Evolutionary conservation across 2,797 vertebrate genomes (phyloP).

Genomic region (Falco novaeseelandiae): DNA sequence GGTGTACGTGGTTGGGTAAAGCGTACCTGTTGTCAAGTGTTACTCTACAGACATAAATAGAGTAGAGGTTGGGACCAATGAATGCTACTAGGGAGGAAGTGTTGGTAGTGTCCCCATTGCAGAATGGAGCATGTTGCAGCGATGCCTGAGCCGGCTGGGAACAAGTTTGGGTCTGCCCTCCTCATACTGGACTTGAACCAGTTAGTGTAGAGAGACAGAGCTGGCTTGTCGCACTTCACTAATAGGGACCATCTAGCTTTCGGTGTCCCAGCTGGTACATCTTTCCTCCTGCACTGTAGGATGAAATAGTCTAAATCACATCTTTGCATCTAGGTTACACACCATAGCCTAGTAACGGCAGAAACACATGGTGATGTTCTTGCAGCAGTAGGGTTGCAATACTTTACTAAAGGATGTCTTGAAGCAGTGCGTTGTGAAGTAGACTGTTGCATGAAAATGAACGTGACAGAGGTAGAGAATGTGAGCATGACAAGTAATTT

Average conservation of each 20-base stretch:
- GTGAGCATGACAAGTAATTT: background rate
- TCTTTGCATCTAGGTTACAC: rapidly evolving
- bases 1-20: too few relatives aligned
- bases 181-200: background rate
- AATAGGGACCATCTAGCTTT: background rate
- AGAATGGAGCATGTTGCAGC: background rate
- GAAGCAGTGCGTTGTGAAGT: background rate
- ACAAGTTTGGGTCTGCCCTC: background rate
- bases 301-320: rapidly evolving
- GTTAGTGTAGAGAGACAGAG: background rate
- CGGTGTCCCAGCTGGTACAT: background rate
- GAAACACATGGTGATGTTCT: rapidly evolving
- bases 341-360: rapidly evolving
- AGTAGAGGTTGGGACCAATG: background rate
- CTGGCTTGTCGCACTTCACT: background rate
- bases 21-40: background rate
- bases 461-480: background rate
- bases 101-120: rapidly evolving
- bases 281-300: background rate
- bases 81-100: background rate
- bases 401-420: background rate
- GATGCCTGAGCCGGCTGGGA: background rate
- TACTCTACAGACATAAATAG: background rate
- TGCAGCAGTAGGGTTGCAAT: background rate
- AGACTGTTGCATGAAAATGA: background rate